These are phyloP conservation scores for Plemyria rubiginata DNA, from an alignment of 2,888 invertebrate species.

Conservation along the genomic window DNA sequence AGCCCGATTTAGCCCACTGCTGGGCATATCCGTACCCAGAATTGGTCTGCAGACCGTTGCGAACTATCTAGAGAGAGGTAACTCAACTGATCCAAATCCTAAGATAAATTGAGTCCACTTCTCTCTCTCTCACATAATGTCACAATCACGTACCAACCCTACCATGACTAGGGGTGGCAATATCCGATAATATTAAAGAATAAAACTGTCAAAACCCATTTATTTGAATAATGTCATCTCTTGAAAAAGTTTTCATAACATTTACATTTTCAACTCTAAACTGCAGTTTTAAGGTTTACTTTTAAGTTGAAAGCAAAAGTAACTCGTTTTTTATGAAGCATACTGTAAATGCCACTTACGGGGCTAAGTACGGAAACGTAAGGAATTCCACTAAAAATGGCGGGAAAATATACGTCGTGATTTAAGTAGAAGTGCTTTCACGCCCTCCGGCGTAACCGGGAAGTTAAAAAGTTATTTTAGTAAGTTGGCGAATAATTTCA, in stretches of 20 bases:
- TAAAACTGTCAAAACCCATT: conserved; percentile 77
- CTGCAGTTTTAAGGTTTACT: conserved; percentile 22
- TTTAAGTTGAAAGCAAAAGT: conserved; percentile 22
- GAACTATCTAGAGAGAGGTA: no score
- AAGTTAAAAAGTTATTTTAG: conserved; percentile 16
- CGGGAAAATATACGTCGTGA: conserved; percentile 48
- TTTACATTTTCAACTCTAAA: conserved; percentile 7
- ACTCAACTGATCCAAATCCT: no score
- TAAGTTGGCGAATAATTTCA: conserved; percentile 21
- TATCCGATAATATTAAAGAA: conserved; percentile 65
- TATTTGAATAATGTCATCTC: conserved; percentile 70
- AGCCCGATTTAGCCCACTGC: no score
- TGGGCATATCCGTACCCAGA: no score
- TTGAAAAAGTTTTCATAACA: conserved; percentile 39
- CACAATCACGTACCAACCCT: conserved; percentile 29
- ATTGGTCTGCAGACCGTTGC: no score
- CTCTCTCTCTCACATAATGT: no score
- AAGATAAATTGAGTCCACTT: no score
- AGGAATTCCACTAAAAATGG: conserved; percentile 43
- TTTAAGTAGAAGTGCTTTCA: conserved; percentile 48
- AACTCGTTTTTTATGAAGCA: conserved; percentile 57
- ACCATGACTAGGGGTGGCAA: conserved; percentile 34
- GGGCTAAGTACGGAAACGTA: conserved; percentile 47
- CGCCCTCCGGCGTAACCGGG: conserved; percentile 24
- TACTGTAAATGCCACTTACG: conserved; percentile 61